Base-by-base conservation (phyloP, 2,113 vertebrate species). In the Chinchilla lanigera region DNA sequence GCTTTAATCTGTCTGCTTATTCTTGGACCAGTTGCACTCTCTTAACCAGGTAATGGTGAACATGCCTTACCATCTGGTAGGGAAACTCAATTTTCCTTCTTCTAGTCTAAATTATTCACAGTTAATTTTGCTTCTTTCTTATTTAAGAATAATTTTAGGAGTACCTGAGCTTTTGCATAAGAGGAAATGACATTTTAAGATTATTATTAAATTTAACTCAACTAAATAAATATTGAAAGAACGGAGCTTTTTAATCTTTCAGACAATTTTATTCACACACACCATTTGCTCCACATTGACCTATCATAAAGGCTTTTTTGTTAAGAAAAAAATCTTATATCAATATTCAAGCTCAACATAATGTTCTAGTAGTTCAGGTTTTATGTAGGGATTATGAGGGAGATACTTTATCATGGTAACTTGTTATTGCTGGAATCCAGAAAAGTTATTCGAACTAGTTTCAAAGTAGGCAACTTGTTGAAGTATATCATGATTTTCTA, bases 111-210 rank as follows among this genome's bases (percentile, higher is more conserved):
- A 58, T 8, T 65, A 69, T 28, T n/a, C 71, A 44, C 33, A 33
- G 12, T 26, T 52, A 33, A 52, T 89, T 95, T 87, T 52, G 10
- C 28, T 22, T 86, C 28, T 58, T 86, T 87, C 58, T 81, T 87
- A 47, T 26, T 91, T 81, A 89, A 95, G 78, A 83, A 58, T 13
- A 80, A 67, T 35, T 95, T 97, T 86, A 73, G 87, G 94, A 83
- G 20, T 44, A 81, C 8, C 16, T 73, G 35, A 85, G 12, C 12
- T 93, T 83, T 84, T 83, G 7, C 83, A 86, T 67, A 90, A 67
- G 26, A 71, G 60, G 30, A 94, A 86, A 24, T 26, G n/a, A 92
- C 47, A 89, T 73, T 96, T 94, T 50, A 35, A 91, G 24, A 84
- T 60, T 83, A 80, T 86, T 87, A 63, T 14, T 94, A 33, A 85